phyloP scores from a whole-genome alignment of 2,113 vertebrate genomes.

The Cyprichromis sp. region DNA sequence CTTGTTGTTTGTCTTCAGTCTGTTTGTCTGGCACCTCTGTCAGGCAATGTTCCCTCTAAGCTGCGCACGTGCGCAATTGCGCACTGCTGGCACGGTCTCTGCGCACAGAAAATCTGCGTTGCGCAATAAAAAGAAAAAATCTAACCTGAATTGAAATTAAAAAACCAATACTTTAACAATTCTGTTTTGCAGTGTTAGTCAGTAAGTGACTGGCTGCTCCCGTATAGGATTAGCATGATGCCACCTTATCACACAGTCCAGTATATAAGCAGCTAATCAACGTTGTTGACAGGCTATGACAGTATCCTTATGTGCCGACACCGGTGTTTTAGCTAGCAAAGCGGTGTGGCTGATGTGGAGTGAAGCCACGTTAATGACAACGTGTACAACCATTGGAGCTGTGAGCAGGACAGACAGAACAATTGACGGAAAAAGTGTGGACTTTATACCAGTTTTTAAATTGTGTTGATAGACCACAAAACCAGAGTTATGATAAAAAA shows the following conservation, averaged over 20 bases:
- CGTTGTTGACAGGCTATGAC: not conserved
- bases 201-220: not conserved
- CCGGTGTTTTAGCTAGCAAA: not conserved
- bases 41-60: accelerated
- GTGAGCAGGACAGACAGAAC: not conserved
- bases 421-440: not conserved
- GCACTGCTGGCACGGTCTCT: not conserved
- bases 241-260: not conserved
- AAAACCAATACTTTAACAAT: not conserved
- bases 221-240: not conserved
- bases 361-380: not conserved
- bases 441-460: too few species aligned
- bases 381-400: not conserved
- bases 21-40: not conserved
- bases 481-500: too few species aligned
- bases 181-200: not conserved
- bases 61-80: accelerated
- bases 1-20: not conserved
- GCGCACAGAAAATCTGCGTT: not conserved
- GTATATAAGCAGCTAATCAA: not conserved
- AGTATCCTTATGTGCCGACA: accelerated
- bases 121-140: not conserved
- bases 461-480: too few species aligned
- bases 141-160: not conserved
- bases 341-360: accelerated